Evolutionary conservation across 2,888 invertebrate genomes (phyloP), one percentile per base, ranked within the genome.

Genomic region (Diarsia rubi): DNA sequence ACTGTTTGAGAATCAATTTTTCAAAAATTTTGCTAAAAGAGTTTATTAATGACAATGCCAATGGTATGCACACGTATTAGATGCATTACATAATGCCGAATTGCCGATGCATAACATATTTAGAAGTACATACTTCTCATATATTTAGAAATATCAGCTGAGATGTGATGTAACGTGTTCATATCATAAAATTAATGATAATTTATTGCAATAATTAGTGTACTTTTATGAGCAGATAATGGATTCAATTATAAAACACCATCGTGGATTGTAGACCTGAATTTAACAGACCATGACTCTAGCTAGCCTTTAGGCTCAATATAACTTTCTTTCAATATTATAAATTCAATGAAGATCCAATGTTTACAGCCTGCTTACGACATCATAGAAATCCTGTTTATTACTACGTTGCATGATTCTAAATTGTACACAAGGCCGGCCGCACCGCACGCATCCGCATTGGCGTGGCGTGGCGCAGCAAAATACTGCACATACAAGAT

Each of bases 391-490:
- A 37, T 70, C 21, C 44, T 72, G 37, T 72, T 64, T 76, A 69
- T 77, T 77, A 68, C 76, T 72, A 74, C 83, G 70, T 79, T 70
- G 79, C 78, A 73, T 77, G 69, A 67, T 74, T 73, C 80, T 83
- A 74, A 82, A 83, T 75, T 73, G 73, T 45, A 74, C 37, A 80
- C 83, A 83, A 83, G 83, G 83, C 64, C 76, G 83, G 83, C 64
- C 77, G 66, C 52, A 70, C 57, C 37, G 63, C 69, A 77, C 54
- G 77, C 74, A 83, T 83, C 84, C 83, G 83, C 84, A 83, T 83
- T 81, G 62, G 52, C 72, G 77, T 57, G 62, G 70, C 82, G 73
- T 81, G 62, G 52, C 72, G 77, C 62, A 64, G 70, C 82, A 75
- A 79, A 75, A 82, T 75, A 75, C 70, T 45, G 31, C 69, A 73